These are phyloP conservation scores for Sinocyclocheilus anophthalmus DNA, from an alignment of 2,113 vertebrate species.

Conservation along the genomic window DNA sequence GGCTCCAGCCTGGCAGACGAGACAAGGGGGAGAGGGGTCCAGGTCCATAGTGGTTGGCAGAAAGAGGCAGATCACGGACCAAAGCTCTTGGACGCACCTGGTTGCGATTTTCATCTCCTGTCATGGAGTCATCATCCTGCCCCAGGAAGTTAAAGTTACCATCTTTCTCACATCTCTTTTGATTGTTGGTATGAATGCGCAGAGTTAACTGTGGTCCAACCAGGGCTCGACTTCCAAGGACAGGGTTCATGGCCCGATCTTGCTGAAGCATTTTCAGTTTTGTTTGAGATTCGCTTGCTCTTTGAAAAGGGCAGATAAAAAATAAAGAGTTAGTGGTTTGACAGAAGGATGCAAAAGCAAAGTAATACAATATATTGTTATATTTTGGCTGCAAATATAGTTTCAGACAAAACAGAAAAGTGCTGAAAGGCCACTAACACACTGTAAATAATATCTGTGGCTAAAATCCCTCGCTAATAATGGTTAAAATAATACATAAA, in stretches of 20 bases:
- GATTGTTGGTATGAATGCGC: slow-evolving; percentile 22
- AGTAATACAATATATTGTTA: not conserved
- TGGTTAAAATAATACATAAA: not conserved
- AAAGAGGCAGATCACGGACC: slow-evolving; percentile 54
- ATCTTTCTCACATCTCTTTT: slow-evolving; percentile 77
- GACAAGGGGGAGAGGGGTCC: slow-evolving; percentile 68
- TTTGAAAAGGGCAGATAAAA: slow-evolving; percentile 52
- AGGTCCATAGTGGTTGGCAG: slow-evolving; percentile 53
- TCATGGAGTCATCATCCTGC: slow-evolving; percentile 56
- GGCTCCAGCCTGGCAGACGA: slow-evolving; percentile 73
- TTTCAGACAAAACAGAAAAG: slow-evolving; percentile 8
- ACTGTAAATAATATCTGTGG: not conserved
- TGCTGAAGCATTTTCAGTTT: slow-evolving; percentile 74
- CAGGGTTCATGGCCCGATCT: slow-evolving; percentile 67
- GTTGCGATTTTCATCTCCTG: slow-evolving; percentile 87
- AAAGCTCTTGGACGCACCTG: slow-evolving; percentile 67
- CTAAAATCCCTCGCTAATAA: not conserved
- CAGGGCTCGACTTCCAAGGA: slow-evolving; percentile 51
- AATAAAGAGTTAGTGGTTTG: slow-evolving; percentile 41
- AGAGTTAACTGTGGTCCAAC: slow-evolving; percentile 52
- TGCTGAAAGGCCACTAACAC: not conserved
- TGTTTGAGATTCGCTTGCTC: slow-evolving; percentile 57
- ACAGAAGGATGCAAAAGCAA: not conserved
- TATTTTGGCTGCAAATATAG: not conserved
- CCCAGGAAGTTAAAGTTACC: slow-evolving; percentile 91